Percentiles rank a stretch among this genome's conserved stretches.
phyloP scores from a whole-genome alignment of 1,140 invertebrate genomes.

The Drosophila lini region DNA sequence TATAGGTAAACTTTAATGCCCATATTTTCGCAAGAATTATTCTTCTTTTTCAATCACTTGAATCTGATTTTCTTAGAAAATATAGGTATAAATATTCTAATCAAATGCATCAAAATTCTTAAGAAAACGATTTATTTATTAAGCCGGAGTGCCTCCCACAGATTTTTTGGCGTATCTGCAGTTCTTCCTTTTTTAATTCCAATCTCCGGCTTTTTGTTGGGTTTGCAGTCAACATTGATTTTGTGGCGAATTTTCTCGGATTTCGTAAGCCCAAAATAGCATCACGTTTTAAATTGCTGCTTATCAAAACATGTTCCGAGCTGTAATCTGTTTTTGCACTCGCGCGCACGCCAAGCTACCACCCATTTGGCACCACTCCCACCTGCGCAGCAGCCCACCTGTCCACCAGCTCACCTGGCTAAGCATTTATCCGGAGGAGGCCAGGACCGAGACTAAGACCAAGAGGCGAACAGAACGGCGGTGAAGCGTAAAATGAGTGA shows the following conservation, averaged over 20 bases:
- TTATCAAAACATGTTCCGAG: conserved; percentile 82
- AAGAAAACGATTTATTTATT: background rate
- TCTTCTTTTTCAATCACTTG: background rate
- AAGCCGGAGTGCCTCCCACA: background rate
- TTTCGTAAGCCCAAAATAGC: conserved; percentile 75
- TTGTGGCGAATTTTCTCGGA: conserved; percentile 26
- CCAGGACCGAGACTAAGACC: conserved; percentile 46
- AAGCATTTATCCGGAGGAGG: conserved; percentile 20
- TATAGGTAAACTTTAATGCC: too few relatives aligned
- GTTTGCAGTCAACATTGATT: conserved; percentile 29
- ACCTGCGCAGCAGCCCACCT: conserved; percentile 13
- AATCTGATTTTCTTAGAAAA: background rate
- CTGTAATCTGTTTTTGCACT: conserved; percentile 80
- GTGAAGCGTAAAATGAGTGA: conserved; percentile 78
- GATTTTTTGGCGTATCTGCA: background rate
- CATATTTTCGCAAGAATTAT: background rate
- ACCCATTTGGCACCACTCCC: background rate
- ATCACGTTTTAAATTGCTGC: conserved; percentile 83
- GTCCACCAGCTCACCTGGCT: conserved; percentile 27
- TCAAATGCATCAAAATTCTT: background rate
- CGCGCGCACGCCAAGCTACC: conserved; percentile 48
- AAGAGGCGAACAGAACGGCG: conserved; percentile 54
- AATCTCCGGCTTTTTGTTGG: conserved; percentile 7
- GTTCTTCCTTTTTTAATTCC: conserved; percentile 7
- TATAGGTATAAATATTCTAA: background rate